Base-by-base conservation (phyloP, 1,140 invertebrate species). In the Coelopa frigida region DNA sequence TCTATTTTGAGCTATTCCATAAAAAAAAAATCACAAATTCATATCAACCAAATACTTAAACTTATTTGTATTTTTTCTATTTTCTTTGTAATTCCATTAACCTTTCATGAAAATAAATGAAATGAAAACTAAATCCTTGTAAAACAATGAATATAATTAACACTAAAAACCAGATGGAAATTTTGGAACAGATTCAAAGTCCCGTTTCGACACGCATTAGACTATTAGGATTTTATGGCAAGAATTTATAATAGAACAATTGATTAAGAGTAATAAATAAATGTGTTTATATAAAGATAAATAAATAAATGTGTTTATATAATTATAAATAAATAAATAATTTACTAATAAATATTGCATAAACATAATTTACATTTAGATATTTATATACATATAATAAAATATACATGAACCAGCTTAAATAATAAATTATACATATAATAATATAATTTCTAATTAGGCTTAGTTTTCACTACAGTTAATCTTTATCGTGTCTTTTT, bases 121-220 rank as follows among this genome's bases (percentile, higher is more conserved):
- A 37, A 38, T 42, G 42, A 51, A 46, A 52, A 47, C 43, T 54
- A 41, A 47, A 49, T 40, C 43, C 44, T 43, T 29, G 33, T 29
- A 22, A 14, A 27, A 27, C 26, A 40, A 40, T 14, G 17, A 40
- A 50, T 50, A 29, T 17, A 46, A 21, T 35, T 48, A 40, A 45
- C 48, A 39, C 20, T 29, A 31, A 44, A 44, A 14, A 52, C 49
- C 53, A 68, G 65, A 62, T 68, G 65, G 65, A 68, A 57, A 68
- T 68, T 50, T 52, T 68, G 65, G 65, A 68, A 50, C 58, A 66
- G 51, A 58, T 68, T 52, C 65, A 68, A 57, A 68, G 65, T 63
- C 65, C 65, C 29, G 65, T 68, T 32, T 68, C 65, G 43, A 68
- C 65, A 46, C 58, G 65, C 52, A 63, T 68, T 50, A 56, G 57